Percentiles rank a stretch among this genome's conserved stretches.
Evolutionary conservation across 2,797 vertebrate genomes (phyloP).

Genomic region (Vespertilio murinus): DNA sequence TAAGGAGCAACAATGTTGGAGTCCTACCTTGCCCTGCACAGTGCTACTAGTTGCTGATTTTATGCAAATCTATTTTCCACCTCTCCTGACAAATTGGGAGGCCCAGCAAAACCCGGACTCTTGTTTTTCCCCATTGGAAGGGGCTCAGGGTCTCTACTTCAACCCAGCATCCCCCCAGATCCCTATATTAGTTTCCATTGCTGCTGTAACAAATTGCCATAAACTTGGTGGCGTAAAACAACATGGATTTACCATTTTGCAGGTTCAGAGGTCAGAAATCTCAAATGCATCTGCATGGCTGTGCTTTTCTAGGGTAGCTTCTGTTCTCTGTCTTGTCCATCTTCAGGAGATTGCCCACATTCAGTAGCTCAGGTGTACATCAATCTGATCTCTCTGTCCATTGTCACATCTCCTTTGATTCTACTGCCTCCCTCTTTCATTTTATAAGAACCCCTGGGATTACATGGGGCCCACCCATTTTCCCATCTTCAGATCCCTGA

Average conservation of each 20-base stretch:
- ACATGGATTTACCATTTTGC: background rate
- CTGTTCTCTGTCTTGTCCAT: background rate
- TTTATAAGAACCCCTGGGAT: background rate
- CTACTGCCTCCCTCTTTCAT: background rate
- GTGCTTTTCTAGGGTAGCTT: background rate
- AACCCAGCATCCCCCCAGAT: background rate
- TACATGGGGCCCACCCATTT: background rate
- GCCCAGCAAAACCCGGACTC: background rate
- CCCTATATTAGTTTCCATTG: background rate
- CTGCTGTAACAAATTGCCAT: background rate
- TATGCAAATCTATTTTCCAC: background rate
- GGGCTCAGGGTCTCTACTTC: background rate
- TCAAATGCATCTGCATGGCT: background rate
- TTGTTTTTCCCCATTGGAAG: background rate
- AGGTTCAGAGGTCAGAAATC: background rate
- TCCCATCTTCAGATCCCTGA: background rate
- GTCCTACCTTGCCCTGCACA: background rate
- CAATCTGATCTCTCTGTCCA: background rate
- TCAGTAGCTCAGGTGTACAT: background rate
- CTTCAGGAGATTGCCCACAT: background rate
- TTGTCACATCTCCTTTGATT: background rate
- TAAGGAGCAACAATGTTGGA: background rate
- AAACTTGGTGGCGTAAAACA: background rate
- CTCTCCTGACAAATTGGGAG: background rate
- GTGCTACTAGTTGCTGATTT: background rate